These are phyloP conservation scores for Sarcophaga subvicina DNA, from an alignment of 2,888 invertebrate genomes.

Conservation along the genomic window DNA sequence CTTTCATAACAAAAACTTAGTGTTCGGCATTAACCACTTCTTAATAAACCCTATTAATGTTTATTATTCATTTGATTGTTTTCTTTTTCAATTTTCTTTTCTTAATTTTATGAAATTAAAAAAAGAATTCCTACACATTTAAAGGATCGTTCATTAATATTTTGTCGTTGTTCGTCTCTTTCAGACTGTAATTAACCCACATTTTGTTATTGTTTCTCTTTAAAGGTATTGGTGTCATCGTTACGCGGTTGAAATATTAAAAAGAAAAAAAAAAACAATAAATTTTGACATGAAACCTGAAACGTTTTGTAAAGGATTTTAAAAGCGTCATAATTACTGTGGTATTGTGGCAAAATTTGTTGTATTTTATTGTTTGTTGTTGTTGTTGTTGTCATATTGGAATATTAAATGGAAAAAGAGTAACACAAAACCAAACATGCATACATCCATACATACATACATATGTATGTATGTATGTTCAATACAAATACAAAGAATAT, in stretches of 20 bases:
- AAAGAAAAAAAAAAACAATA: neutral
- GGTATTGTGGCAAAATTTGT: constrained; percentile 43
- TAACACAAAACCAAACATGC: neutral
- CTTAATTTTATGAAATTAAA: too few relatives aligned
- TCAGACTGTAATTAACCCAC: neutral
- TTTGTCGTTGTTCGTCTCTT: neutral
- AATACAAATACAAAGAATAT: too few relatives aligned
- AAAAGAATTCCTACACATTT: too few relatives aligned
- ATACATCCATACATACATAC: neutral
- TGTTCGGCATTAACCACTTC: too few relatives aligned
- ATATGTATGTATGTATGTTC: neutral
- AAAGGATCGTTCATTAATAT: neutral
- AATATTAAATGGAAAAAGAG: too few relatives aligned
- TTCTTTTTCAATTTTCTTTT: too few relatives aligned
- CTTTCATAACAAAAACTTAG: too few relatives aligned
- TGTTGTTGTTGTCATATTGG: too few relatives aligned
- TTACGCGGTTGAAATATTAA: neutral
- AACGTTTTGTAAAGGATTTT: constrained; percentile 74
- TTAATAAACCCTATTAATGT: too few relatives aligned
- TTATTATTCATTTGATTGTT: too few relatives aligned
- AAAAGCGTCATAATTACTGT: constrained; percentile 63
- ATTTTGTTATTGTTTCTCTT: constrained; percentile 23
- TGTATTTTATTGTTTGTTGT: too few relatives aligned
- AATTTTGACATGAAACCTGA: constrained; percentile 69
- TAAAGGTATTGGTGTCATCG: neutral